These are phyloP conservation scores for Micronisus gabar DNA, from an alignment of 2,113 vertebrate genomes.

Conservation along the genomic window DNA sequence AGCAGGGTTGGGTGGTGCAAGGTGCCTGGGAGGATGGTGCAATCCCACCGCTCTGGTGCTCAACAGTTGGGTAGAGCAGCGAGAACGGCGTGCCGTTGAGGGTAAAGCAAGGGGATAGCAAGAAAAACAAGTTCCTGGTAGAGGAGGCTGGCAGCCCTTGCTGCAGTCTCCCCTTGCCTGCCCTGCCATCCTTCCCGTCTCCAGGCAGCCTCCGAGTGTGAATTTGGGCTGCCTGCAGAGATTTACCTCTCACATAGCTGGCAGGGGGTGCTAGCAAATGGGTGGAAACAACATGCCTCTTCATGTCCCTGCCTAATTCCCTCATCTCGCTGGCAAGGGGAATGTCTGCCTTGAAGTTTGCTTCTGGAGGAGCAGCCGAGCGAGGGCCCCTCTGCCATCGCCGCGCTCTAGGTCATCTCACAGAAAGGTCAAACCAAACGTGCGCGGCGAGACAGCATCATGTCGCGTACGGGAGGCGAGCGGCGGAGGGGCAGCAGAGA, in stretches of 20 bases:
- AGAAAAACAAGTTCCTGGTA: neutral
- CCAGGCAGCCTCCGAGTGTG: neutral
- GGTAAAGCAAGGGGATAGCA: neutral
- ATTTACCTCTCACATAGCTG: neutral
- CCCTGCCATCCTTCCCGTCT: neutral
- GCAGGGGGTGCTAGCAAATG: neutral
- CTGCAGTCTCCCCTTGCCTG: neutral
- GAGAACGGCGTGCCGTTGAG: fast-evolving
- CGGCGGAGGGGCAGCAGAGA: neutral
- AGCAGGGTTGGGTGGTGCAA: too few species aligned
- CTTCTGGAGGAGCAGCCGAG: neutral
- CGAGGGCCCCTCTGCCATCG: neutral
- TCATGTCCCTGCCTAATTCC: neutral
- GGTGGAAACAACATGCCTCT: conserved; percentile 18
- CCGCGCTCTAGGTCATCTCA: conserved; percentile 19
- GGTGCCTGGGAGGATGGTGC: neutral
- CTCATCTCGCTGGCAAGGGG: neutral
- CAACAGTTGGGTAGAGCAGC: neutral
- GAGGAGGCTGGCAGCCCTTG: neutral
- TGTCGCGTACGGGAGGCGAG: neutral
- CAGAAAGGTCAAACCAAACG: conserved; percentile 15
- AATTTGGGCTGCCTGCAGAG: neutral
- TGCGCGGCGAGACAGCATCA: neutral
- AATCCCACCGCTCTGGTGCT: neutral
- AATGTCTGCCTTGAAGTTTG: neutral